These are phyloP conservation scores for Scaptodrosophila latifasciaeformis DNA, from an alignment of 2,888 invertebrate species.

Conservation along the genomic window DNA sequence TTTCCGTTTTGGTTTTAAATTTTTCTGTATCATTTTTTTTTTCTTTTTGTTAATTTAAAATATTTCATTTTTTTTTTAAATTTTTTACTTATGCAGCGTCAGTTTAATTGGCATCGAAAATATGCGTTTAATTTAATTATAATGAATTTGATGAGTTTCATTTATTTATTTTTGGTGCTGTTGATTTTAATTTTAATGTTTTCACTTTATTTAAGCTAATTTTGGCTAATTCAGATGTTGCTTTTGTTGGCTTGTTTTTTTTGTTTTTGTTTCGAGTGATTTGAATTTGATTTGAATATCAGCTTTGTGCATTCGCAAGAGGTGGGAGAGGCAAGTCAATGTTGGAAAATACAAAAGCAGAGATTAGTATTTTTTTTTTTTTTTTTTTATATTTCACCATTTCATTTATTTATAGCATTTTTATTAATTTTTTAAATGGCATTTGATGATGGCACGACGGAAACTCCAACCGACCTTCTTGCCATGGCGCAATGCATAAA, in stretches of 20 bases:
- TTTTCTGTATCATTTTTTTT: no score
- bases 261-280: constrained; percentile 25
- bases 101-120: constrained; percentile 53
- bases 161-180: constrained; percentile 29
- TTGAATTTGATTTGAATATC: constrained; percentile 43
- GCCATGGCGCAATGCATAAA: neutral
- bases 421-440: constrained; percentile 59
- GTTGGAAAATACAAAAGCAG: constrained; percentile 6
- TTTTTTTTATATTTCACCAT: constrained; percentile 37
- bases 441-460: constrained; percentile 43
- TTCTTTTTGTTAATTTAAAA: no score
- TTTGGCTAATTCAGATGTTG: constrained; percentile 27
- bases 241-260: neutral
- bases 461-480: constrained; percentile 38
- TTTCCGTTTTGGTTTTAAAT: no score
- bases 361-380: constrained; percentile 4
- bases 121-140: constrained; percentile 48
- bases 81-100: constrained; percentile 50
- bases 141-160: constrained; percentile 62
- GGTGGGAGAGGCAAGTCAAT: constrained; percentile 8
- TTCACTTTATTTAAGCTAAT: constrained; percentile 66
- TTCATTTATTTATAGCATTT: constrained; percentile 59
- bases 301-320: constrained; percentile 6
- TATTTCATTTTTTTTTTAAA: no score
- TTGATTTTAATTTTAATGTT: constrained; percentile 15